A percentile compares a stretch with the other conserved stretches of the same genome.
Conservation (phyloP, 2,797 vertebrate genomes). For the Lophura swinhoii region DNA sequence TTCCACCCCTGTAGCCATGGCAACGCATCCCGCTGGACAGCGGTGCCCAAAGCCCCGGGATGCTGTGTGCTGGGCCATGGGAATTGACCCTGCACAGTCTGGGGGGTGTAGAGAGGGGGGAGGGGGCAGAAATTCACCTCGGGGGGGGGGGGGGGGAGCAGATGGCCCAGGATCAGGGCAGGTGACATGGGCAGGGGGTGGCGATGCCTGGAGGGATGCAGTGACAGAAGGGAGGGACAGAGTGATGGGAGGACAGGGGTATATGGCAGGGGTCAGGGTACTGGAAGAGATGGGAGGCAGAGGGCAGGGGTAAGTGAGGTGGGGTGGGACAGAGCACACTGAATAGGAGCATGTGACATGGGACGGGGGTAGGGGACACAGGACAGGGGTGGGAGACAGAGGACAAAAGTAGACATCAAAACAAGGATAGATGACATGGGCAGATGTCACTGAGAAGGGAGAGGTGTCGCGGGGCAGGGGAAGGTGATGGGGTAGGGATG, state of each 20-base stretch:
- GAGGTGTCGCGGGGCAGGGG: too few relatives aligned
- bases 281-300: background rate
- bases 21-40: background rate
- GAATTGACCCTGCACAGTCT: background rate
- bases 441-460: background rate
- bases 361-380: background rate
- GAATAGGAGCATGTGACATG: background rate
- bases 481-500: too few relatives aligned
- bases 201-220: background rate
- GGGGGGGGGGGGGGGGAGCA: background rate
- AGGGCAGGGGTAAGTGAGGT: background rate
- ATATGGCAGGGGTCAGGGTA: background rate
- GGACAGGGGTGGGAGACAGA: too few relatives aligned
- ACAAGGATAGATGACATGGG: background rate
- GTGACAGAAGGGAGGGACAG: background rate
- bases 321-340: fast-evolving
- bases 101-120: background rate
- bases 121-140: background rate
- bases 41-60: background rate
- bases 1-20: background rate
- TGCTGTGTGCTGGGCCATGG: conserved; percentile 16
- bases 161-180: background rate
- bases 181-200: background rate
- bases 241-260: too few relatives aligned
- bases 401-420: too few relatives aligned